Conservation (phyloP, 2,797 vertebrate genomes). For the Moxostoma hubbsi region DNA sequence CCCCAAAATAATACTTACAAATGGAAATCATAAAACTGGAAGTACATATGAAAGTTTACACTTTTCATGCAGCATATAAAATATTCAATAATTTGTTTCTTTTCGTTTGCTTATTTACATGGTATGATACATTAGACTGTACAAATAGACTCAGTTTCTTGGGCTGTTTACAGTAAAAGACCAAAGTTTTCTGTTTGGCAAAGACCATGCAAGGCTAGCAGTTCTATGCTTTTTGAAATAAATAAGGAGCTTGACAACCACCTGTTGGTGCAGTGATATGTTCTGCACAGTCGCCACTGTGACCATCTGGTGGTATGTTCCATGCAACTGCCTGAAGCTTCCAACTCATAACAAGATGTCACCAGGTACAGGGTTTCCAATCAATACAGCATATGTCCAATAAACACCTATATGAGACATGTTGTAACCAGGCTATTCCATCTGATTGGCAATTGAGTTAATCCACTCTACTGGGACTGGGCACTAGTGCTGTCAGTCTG, state of each 20-base stretch:
- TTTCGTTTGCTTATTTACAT: conserved; percentile 88
- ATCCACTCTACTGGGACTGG: conserved; percentile 82
- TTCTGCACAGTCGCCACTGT: conserved; percentile 59
- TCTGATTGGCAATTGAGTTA: conserved; percentile 44
- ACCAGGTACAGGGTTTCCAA: conserved; percentile 14
- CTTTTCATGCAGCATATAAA: conserved; percentile 93
- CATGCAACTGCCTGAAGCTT: conserved; percentile 9
- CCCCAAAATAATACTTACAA: conserved; percentile 62
- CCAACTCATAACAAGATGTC: neutral
- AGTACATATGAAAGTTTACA: conserved; percentile 87
- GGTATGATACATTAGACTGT: conserved; percentile 90
- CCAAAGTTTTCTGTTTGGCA: conserved; percentile 21
- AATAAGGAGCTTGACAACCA: conserved; percentile 52
- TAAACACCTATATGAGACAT: conserved; percentile 48
- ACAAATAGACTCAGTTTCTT: conserved; percentile 73
- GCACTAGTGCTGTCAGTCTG: conserved; percentile 90
- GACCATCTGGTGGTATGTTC: conserved; percentile 44
- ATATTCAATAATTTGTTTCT: conserved; percentile 83
- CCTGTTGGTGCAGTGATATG: conserved; percentile 40
- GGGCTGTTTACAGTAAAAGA: conserved; percentile 3
- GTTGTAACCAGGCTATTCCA: conserved; percentile 62
- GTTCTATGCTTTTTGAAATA: conserved; percentile 46
- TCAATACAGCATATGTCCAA: conserved; percentile 20
- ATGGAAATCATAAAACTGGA: conserved; percentile 80
- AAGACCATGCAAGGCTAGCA: conserved; percentile 11